A percentile compares a stretch with the other conserved stretches of the same genome.
Conservation (phyloP, 2,888 invertebrate genomes). For the Elegia similella region DNA sequence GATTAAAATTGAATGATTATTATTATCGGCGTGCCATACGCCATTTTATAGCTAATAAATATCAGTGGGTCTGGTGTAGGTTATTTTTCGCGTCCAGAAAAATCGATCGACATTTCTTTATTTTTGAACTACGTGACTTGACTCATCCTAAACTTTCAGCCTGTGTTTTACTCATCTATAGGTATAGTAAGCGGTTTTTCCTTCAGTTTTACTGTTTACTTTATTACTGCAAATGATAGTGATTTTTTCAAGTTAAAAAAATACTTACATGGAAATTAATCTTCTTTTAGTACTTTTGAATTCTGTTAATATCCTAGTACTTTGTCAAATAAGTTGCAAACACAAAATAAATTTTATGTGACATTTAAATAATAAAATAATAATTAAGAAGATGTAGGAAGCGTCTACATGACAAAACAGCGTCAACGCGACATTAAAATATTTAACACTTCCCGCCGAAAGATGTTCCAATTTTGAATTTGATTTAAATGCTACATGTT, state of each 20-base stretch:
- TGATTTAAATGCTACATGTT: constrained; percentile 70
- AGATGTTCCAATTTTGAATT: constrained; percentile 78
- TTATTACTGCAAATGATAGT: too few species aligned
- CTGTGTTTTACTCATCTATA: too few species aligned
- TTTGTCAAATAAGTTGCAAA: constrained; percentile 34
- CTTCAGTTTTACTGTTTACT: too few species aligned
- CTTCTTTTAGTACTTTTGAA: too few species aligned
- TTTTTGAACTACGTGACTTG: constrained; percentile 44
- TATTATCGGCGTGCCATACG: constrained; percentile 45
- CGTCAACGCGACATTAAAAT: constrained; percentile 62
- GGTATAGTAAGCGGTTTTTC: too few species aligned
- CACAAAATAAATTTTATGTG: constrained; percentile 33
- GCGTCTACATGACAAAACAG: constrained; percentile 48
- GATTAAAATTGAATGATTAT: constrained; percentile 46
- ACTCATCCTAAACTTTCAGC: too few species aligned
- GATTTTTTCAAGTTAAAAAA: too few species aligned
- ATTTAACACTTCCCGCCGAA: constrained; percentile 74
- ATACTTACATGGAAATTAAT: too few species aligned
- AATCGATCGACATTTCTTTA: constrained; percentile 43
- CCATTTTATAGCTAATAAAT: constrained; percentile 72
- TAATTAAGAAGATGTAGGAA: constrained; percentile 43
- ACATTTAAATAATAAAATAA: constrained; percentile 40
- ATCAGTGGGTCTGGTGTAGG: constrained; percentile 61
- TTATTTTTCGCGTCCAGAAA: constrained; percentile 43
- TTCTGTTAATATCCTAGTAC: neutral